phyloP scores from a whole-genome alignment of 2,888 invertebrate species.

The Erebia palarica region DNA sequence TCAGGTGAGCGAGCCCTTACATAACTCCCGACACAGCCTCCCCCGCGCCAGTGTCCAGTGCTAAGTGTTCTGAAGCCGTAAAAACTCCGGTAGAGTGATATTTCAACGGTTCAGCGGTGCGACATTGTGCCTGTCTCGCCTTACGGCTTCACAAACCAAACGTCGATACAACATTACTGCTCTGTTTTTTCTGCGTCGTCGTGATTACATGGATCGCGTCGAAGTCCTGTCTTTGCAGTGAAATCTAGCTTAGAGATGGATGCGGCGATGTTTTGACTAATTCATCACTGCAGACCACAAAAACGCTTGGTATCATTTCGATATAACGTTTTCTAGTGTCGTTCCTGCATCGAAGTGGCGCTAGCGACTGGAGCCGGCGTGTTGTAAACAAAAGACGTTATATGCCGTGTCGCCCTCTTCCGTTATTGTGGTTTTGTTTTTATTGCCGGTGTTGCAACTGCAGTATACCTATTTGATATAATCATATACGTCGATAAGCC shows the following conservation, averaged over 20 bases:
- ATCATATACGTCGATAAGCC: neutral
- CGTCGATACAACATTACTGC: constrained; percentile 64
- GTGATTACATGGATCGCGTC: constrained; percentile 45
- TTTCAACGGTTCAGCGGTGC: constrained; percentile 55
- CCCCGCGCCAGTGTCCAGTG: constrained; percentile 49
- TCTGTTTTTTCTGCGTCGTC: constrained; percentile 47
- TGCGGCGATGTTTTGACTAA: constrained; percentile 25
- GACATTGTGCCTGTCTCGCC: constrained; percentile 56
- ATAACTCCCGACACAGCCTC: constrained; percentile 26
- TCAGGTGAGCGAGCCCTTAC: constrained; percentile 69
- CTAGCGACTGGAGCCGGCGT: constrained; percentile 36
- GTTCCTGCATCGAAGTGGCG: constrained; percentile 31
- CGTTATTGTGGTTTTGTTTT: constrained; percentile 37
- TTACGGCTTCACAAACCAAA: constrained; percentile 50
- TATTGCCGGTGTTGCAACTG: constrained; percentile 35
- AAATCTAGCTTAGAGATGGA: constrained; percentile 30
- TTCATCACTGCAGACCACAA: constrained; percentile 18
- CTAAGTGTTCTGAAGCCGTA: constrained; percentile 57
- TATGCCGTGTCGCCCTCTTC: constrained; percentile 45
- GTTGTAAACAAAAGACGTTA: constrained; percentile 47
- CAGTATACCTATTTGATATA: constrained; percentile 19
- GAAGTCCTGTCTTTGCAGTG: constrained; percentile 40
- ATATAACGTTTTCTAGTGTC: constrained; percentile 7
- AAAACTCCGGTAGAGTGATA: constrained; percentile 62
- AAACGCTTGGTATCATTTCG: constrained; percentile 17